phyloP scores from a whole-genome alignment of 2,888 invertebrate species.

The Drosophila tanythrix region DNA sequence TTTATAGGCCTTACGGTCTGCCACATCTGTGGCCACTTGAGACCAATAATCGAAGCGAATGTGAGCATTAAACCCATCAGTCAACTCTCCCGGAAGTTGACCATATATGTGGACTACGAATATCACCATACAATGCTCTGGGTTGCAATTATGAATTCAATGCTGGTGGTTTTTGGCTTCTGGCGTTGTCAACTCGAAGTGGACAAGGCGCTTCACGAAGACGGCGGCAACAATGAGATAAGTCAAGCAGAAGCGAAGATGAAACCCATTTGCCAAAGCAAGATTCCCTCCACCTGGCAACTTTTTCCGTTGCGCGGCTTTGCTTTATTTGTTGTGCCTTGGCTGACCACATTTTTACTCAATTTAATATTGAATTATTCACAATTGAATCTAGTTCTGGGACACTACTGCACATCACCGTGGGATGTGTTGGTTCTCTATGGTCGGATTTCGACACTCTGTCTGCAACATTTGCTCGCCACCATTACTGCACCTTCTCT shows the following conservation, averaged over 20 bases:
- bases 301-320: conserved; percentile 31
- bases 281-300: not conserved
- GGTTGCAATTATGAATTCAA: conserved; percentile 47
- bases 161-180: conserved; percentile 46
- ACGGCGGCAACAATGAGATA: not conserved
- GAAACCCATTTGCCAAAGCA: conserved; percentile 43
- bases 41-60: conserved; percentile 54
- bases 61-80: conserved; percentile 43
- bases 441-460: conserved; percentile 48
- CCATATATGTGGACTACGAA: conserved; percentile 51
- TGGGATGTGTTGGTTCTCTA: conserved; percentile 39
- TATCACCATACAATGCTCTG: conserved; percentile 50
- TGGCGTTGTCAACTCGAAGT: conserved; percentile 44
- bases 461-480: conserved; percentile 29
- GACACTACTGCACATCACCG: conserved; percentile 56
- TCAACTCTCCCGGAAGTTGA: conserved; percentile 40
- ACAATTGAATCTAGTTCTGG: conserved; percentile 52
- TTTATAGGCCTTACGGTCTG: conserved; percentile 43
- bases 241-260: conserved; percentile 40
- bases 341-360: conserved; percentile 51
- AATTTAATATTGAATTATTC: conserved; percentile 41
- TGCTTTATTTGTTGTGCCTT: conserved; percentile 40
- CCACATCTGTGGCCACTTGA: conserved; percentile 54
- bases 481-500: conserved; percentile 3
- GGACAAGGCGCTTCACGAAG: not conserved